Evolutionary conservation across 2,113 vertebrate species (phyloP).

Genomic region (Gadus chalcogrammus): DNA sequence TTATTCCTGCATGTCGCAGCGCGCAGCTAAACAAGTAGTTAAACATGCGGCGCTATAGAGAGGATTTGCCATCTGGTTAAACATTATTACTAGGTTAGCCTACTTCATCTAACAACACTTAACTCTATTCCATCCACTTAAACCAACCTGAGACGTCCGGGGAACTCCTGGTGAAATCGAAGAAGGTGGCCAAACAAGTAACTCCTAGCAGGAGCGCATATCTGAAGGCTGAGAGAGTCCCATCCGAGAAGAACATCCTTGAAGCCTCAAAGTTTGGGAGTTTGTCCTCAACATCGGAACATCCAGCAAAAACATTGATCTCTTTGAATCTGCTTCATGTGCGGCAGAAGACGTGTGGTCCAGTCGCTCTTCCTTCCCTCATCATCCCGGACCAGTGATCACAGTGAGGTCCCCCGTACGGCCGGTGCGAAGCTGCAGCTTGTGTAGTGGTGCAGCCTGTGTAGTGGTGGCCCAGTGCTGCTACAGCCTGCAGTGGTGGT

Average conservation of each 20-base stretch:
- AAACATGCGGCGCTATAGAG: neutral
- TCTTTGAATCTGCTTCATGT: slow-evolving; percentile 35
- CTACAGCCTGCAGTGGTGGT: too few relatives aligned
- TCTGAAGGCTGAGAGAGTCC: slow-evolving; percentile 68
- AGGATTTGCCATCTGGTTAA: neutral
- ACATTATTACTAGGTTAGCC: neutral
- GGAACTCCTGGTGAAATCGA: slow-evolving; percentile 73
- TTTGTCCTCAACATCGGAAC: slow-evolving; percentile 48
- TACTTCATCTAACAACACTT: neutral
- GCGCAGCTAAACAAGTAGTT: slow-evolving; percentile 30
- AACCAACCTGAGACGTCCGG: slow-evolving; percentile 80
- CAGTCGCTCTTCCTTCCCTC: slow-evolving; percentile 54
- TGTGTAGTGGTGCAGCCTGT: slow-evolving; percentile 6
- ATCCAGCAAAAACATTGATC: slow-evolving; percentile 29
- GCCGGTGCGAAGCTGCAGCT: too few relatives aligned
- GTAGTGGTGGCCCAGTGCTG: too few relatives aligned
- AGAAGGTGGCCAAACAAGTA: slow-evolving; percentile 70
- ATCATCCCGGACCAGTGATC: slow-evolving; percentile 29
- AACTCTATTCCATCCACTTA: neutral
- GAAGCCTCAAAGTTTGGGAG: slow-evolving; percentile 57
- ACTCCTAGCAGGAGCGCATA: slow-evolving; percentile 76
- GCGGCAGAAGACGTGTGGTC: slow-evolving; percentile 43
- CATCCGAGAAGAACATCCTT: slow-evolving; percentile 83
- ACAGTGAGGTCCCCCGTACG: slow-evolving; percentile 11
- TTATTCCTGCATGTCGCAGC: slow-evolving; percentile 45